A percentile compares a stretch with the other conserved stretches of the same genome.
phyloP scores from a whole-genome alignment of 2,797 vertebrate genomes.

The Hippopotamyrus pictus region DNA sequence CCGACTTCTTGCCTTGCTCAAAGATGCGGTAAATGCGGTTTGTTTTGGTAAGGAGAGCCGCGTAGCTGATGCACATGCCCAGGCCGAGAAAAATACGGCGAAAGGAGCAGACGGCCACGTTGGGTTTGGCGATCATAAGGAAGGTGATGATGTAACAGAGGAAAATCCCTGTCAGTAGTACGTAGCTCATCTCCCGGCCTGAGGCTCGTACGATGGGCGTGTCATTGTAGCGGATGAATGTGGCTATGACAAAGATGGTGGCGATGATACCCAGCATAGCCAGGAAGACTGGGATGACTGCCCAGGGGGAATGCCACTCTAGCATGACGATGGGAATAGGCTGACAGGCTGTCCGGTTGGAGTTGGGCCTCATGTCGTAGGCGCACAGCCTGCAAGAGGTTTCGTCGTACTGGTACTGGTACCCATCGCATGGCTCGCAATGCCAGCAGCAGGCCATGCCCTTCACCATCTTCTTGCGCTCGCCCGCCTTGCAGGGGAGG shows the following conservation, averaged over 20 bases:
- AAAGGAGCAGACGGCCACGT: conserved; percentile 88
- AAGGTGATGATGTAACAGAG: conserved; percentile 98
- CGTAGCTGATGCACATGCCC: conserved; percentile 98
- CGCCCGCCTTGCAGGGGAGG: conserved; percentile 82
- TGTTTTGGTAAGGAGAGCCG: conserved; percentile 93
- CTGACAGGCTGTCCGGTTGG: conserved; percentile 86
- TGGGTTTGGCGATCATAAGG: conserved; percentile 94
- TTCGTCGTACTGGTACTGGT: conserved; percentile 93
- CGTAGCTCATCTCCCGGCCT: conserved; percentile 92
- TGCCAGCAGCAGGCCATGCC: conserved; percentile 97
- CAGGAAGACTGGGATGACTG: conserved; percentile 89
- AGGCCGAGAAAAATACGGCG: conserved; percentile 89
- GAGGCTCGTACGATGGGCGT: conserved; percentile 95
- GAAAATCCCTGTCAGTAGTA: conserved; percentile 92
- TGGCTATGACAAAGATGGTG: conserved; percentile 95
- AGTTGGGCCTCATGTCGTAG: conserved; percentile 85
- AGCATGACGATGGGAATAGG: conserved; percentile 94
- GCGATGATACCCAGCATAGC: conserved; percentile 96
- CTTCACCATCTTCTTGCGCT: conserved; percentile 94
- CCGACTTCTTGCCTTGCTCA: conserved; percentile 95
- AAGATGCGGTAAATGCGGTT: conserved; percentile 98
- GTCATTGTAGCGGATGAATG: conserved; percentile 91
- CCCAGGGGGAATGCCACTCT: conserved; percentile 98
- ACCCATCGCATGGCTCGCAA: conserved; percentile 90
- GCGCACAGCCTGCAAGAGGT: conserved; percentile 85